phyloP scores from a whole-genome alignment of 30 jellyfish, hydroid and myxozoan species.

The Phacellophora camtschatica region DNA sequence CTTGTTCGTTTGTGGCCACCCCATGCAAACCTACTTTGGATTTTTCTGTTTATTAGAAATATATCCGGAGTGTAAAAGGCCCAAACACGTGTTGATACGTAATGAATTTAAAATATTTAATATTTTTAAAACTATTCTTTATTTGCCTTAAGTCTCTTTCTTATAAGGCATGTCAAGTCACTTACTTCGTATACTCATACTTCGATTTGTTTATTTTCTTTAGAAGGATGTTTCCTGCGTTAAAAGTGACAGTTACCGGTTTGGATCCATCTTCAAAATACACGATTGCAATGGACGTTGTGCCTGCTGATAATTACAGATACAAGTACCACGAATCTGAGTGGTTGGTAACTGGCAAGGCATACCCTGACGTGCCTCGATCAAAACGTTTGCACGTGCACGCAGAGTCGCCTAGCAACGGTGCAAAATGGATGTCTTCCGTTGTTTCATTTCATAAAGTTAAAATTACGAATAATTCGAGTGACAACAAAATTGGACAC shows the following conservation, averaged over 20 bases:
- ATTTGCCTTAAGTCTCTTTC: too few relatives aligned
- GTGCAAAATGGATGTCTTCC: slow-evolving; percentile 89
- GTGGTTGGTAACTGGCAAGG: slow-evolving; percentile 93
- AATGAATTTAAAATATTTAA: too few relatives aligned
- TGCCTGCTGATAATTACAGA: slow-evolving; percentile 84
- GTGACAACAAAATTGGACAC: slow-evolving; percentile 47
- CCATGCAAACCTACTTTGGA: too few relatives aligned
- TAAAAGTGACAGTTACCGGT: slow-evolving; percentile 67
- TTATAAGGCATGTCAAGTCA: too few relatives aligned
- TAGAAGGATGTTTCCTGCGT: slow-evolving; percentile 93
- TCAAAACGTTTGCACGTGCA: slow-evolving; percentile 66
- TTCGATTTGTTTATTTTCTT: not conserved
- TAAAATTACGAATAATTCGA: slow-evolving; percentile 78
- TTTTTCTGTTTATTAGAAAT: too few relatives aligned
- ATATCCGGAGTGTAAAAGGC: too few relatives aligned
- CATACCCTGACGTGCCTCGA: slow-evolving; percentile 86
- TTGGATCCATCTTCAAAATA: slow-evolving; percentile 60
- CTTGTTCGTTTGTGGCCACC: too few relatives aligned
- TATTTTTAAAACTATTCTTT: too few relatives aligned
- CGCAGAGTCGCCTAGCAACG: slow-evolving; percentile 86
- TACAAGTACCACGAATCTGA: slow-evolving; percentile 91
- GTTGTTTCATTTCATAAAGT: slow-evolving; percentile 85
- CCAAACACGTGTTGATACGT: too few relatives aligned
- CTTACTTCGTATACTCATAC: too few relatives aligned
- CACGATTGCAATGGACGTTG: slow-evolving; percentile 64